Evolutionary conservation across 2,888 invertebrate species (phyloP), one percentile per base, ranked within the genome.

Genomic region (Carabus problematicus): DNA sequence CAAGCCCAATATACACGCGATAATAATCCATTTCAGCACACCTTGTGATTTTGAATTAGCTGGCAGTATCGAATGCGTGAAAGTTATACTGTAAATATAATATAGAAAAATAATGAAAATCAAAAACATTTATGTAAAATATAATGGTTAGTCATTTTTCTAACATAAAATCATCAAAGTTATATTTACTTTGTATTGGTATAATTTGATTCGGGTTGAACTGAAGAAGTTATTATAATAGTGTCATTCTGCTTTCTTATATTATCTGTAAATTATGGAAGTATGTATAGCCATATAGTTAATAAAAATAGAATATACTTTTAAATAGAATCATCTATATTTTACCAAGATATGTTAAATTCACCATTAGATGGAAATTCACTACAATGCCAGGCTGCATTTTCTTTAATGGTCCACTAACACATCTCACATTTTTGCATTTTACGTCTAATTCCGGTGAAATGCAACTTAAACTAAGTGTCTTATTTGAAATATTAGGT

Each of bases 191-290:
- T 70, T 7, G 45, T 47, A 42, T 40, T 64, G 16, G 64, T 64
- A 64, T 70, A 42, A 19, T 41, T 58, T 2, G 70, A 70, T 11
- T 39, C 52, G 18, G 59, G 63, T 52, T 58, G 47, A 2, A 70
- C 62, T 12, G 19, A 59, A 8, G 72, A 72, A 29, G 64, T 72
- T 8, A 72, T 83, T 0, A 71, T 61, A 8, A 74, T 70, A 1
- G 74, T 80, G 0, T 85, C 75, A 66, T 74, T 79, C 8, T 79
- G 78, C 1, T 83, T 83, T 0, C 84, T 74, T 55, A 74, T 78
- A n/a, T 77, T 72, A 8, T 78, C 76, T 7, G 77, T 73, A 19
- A 73, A 14, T 29, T 8, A 60, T 52, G 14, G 58, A 45, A 64
- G 58, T 43, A 16, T 41, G 40, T 40, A 61, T 68, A 66, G 64